These are phyloP conservation scores for Conus betulinus DNA, from an alignment of 1,140 invertebrate genomes.

Conservation along the genomic window DNA sequence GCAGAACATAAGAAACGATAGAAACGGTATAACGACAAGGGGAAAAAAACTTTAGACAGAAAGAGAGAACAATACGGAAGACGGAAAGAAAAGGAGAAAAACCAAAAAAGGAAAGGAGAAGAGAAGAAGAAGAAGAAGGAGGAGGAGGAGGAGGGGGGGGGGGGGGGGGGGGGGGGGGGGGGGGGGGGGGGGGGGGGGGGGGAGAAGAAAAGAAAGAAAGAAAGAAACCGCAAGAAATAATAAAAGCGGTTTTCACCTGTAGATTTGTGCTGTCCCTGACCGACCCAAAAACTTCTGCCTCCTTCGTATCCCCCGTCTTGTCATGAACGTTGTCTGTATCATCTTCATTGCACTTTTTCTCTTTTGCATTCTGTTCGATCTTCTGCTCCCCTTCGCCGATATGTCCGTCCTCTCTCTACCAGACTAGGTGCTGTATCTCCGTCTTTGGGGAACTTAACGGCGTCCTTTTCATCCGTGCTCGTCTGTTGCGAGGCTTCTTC, in stretches of 20 bases:
- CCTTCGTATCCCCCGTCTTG: neutral
- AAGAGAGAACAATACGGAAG: too few relatives aligned
- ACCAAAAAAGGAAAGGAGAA: neutral
- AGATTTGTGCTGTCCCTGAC: neutral
- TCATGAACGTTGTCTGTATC: neutral
- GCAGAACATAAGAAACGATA: too few relatives aligned
- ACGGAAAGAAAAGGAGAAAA: too few relatives aligned
- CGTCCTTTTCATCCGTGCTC: neutral
- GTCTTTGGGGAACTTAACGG: too few relatives aligned
- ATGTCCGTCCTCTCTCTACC: too few relatives aligned
- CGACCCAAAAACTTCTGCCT: neutral
- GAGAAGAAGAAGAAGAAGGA: neutral
- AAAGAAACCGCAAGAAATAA: neutral
- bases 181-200: neutral
- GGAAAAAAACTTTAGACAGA: too few relatives aligned
- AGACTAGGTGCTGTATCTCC: too few relatives aligned
- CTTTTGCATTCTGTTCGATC: too few relatives aligned
- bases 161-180: neutral
- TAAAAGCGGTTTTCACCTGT: neutral
- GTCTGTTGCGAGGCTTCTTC: neutral
- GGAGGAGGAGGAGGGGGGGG: neutral
- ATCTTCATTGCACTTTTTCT: too few relatives aligned
- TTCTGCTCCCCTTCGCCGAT: too few relatives aligned
- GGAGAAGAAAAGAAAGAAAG: neutral
- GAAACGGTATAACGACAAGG: too few relatives aligned